Evolutionary conservation across 2,888 invertebrate species (phyloP).

Genomic region (Machimus atricapillus): DNA sequence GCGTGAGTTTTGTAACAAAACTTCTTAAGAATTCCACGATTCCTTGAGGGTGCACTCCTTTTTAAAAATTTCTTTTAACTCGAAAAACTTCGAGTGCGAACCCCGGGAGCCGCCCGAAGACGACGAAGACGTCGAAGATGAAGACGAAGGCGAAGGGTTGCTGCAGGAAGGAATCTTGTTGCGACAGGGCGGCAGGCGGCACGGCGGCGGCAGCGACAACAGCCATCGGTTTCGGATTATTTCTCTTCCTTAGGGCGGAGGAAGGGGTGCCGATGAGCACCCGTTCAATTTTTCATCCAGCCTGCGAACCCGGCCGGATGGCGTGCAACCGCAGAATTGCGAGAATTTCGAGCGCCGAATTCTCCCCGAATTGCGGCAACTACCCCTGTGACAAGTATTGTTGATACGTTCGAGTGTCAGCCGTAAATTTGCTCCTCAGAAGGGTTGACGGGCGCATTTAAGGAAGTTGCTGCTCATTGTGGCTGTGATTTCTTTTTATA

Average conservation of each 20-base stretch:
- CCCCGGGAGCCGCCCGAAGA: background rate
- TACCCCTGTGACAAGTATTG: conserved; percentile 10
- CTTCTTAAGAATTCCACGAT: background rate
- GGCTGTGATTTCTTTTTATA: background rate
- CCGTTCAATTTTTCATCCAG: conserved; percentile 6
- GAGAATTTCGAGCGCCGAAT: background rate
- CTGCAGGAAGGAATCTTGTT: background rate
- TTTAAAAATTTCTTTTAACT: conserved; percentile 2
- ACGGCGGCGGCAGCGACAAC: background rate
- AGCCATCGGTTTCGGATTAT: background rate
- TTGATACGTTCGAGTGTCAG: conserved; percentile 20
- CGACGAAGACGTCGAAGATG: background rate
- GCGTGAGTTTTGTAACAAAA: background rate
- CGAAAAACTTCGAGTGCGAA: background rate
- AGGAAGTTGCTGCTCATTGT: conserved; percentile 6
- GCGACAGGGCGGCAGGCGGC: background rate
- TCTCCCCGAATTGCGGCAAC: conserved; percentile 12
- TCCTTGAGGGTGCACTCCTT: background rate
- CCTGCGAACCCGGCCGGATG: background rate
- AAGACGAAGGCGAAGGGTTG: background rate
- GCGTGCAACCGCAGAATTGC: conserved; percentile 19
- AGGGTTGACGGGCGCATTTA: conserved; percentile 1
- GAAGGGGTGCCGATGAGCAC: conserved; percentile 4
- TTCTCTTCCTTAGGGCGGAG: background rate
- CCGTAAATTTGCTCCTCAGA: conserved; percentile 10